Evolutionary conservation across 1,140 invertebrate species (phyloP).

Genomic region (Oscheius sp.): DNA sequence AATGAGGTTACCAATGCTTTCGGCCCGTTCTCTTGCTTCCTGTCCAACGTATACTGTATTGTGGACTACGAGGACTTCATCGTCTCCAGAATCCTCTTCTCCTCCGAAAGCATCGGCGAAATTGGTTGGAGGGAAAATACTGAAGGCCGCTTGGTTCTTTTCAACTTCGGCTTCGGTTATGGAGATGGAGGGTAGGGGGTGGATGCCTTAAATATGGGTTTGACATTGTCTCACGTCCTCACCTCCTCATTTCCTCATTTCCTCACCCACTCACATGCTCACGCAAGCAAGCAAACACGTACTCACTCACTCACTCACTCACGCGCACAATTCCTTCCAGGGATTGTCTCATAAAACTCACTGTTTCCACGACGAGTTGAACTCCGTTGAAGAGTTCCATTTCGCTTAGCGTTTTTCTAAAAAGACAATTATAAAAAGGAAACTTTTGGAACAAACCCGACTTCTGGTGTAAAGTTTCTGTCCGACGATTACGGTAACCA

Average conservation of each 20-base stretch:
- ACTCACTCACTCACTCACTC: too few species aligned
- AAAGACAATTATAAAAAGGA: too few species aligned
- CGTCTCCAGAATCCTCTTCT: neutral
- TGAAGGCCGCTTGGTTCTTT: neutral
- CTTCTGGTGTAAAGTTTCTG: neutral
- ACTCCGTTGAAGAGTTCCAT: neutral
- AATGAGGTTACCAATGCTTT: neutral
- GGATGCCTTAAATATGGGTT: neutral
- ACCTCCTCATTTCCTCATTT: too few species aligned
- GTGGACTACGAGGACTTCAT: conserved; percentile 14
- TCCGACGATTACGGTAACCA: conserved; percentile 67
- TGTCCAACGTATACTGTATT: conserved; percentile 8
- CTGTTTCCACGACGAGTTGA: neutral
- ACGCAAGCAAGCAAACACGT: too few species aligned
- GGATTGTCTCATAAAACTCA: too few species aligned
- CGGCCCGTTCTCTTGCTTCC: conserved; percentile 6
- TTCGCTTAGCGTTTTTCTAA: neutral
- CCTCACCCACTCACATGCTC: too few species aligned
- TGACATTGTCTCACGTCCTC: too few species aligned
- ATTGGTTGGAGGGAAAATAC: neutral
- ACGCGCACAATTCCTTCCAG: too few species aligned
- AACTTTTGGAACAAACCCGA: too few species aligned
- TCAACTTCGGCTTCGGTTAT: conserved; percentile 12
- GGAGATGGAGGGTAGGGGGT: too few species aligned
- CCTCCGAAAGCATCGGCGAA: neutral